phyloP scores from a whole-genome alignment of 2,113 vertebrate genomes.

The Pandion haliaetus region DNA sequence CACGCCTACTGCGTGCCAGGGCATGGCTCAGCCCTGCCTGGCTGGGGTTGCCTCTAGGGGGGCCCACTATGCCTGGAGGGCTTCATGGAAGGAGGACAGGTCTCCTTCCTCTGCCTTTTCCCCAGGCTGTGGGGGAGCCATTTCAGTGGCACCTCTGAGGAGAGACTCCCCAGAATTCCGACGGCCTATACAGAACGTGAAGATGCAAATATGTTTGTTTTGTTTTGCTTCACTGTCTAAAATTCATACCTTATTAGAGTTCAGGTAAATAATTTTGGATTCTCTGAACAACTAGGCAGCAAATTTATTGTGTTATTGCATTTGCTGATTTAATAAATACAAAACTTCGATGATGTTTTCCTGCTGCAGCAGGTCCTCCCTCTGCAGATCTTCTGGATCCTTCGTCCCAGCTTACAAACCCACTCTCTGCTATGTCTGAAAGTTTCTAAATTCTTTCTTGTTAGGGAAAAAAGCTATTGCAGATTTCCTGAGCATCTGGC shows the following conservation, averaged over 20 bases:
- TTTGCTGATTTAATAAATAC: neutral
- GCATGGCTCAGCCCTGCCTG: neutral
- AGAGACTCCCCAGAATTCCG: neutral
- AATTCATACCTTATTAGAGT: neutral
- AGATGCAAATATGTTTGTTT: neutral
- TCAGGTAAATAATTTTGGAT: neutral
- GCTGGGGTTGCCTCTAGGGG: neutral
- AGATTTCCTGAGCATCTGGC: neutral
- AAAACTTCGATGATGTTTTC: neutral
- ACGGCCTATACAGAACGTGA: neutral
- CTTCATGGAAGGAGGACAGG: neutral
- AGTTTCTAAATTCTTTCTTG: neutral
- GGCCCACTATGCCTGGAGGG: accelerated
- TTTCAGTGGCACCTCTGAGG: neutral
- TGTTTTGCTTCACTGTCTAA: neutral
- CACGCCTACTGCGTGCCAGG: accelerated
- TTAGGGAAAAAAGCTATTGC: neutral
- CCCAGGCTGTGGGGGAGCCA: neutral
- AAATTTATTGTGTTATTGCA: neutral
- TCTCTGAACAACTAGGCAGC: neutral
- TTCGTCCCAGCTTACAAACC: neutral
- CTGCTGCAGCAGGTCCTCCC: neutral
- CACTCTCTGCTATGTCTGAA: neutral
- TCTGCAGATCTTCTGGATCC: neutral
- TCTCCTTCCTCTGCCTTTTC: neutral